Percentiles rank a stretch among this genome's conserved stretches.
Conservation (phyloP, 2,113 vertebrate genomes). For the Bolborhynchus lineola region DNA sequence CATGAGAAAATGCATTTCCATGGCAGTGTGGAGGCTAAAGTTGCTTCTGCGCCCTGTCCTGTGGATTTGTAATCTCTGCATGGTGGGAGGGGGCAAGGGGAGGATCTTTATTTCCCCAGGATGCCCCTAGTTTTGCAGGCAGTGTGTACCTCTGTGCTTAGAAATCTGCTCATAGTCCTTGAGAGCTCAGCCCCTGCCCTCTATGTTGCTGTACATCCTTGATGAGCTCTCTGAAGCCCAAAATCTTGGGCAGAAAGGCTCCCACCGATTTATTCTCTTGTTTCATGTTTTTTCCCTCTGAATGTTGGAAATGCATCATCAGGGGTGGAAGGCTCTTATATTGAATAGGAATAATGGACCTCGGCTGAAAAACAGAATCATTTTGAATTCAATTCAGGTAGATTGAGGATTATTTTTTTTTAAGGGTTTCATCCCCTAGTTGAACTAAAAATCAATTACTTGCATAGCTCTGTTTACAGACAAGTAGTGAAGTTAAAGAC, state of each 20-base stretch:
- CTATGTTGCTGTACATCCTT: accelerated
- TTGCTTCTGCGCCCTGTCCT: not conserved
- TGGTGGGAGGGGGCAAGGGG: not conserved
- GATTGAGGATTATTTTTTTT: not conserved
- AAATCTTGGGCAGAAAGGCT: not conserved
- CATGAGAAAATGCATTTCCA: constrained; percentile 22
- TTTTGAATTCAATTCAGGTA: not conserved
- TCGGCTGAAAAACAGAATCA: not conserved
- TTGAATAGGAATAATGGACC: not conserved
- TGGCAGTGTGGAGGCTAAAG: not conserved
- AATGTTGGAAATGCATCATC: not conserved
- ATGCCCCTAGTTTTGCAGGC: not conserved
- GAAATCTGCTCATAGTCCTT: not conserved
- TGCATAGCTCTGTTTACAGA: not conserved
- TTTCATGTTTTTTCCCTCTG: not conserved
- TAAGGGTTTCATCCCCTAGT: not conserved
- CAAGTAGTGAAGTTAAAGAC: constrained; percentile 5
- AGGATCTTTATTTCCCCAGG: not conserved
- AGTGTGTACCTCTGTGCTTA: not conserved
- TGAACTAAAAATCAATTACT: constrained; percentile 21
- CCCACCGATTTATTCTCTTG: not conserved
- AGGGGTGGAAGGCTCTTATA: not conserved
- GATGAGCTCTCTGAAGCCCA: not conserved
- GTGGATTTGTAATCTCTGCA: not conserved
- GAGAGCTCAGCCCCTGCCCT: not conserved